Evolutionary conservation across 2,888 invertebrate species (phyloP).

Genomic region (Rhimphoctona megacephalus): DNA sequence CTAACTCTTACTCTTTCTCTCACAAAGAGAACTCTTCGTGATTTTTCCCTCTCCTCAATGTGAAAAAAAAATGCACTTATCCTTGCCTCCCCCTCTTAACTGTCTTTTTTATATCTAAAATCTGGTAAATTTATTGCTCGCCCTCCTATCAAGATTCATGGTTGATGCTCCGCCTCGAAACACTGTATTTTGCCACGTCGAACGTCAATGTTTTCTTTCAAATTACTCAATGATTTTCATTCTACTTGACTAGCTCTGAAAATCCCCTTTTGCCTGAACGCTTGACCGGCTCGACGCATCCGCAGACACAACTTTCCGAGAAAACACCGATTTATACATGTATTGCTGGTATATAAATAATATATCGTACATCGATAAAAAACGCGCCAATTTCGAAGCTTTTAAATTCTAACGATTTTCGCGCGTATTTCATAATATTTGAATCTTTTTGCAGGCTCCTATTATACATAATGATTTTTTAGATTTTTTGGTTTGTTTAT

Average conservation of each 20-base stretch:
- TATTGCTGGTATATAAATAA: background rate
- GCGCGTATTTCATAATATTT: background rate
- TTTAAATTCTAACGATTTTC: background rate
- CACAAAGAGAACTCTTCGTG: constrained; percentile 19
- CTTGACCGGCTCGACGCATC: constrained; percentile 46
- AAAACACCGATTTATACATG: constrained; percentile 26
- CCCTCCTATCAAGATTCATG: background rate
- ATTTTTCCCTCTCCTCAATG: constrained; percentile 33
- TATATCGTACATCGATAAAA: constrained; percentile 4
- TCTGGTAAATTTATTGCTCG: background rate
- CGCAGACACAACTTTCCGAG: constrained; percentile 23
- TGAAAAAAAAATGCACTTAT: constrained; percentile 24
- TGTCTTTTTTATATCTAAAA: constrained; percentile 7
- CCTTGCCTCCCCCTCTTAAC: background rate
- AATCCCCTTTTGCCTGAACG: constrained; percentile 30
- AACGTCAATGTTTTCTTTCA: constrained; percentile 11
- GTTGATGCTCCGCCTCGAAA: background rate
- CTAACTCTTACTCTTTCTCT: constrained; percentile 15
- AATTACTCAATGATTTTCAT: constrained; percentile 19
- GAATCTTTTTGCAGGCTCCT: background rate
- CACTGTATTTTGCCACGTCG: background rate
- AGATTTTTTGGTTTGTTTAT: background rate
- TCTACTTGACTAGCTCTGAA: constrained; percentile 29
- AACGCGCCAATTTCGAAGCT: constrained; percentile 5
- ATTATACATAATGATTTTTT: background rate